phyloP scores from a whole-genome alignment of 92 coral and sea anemone genomes.

The Pocillopora grandis region DNA sequence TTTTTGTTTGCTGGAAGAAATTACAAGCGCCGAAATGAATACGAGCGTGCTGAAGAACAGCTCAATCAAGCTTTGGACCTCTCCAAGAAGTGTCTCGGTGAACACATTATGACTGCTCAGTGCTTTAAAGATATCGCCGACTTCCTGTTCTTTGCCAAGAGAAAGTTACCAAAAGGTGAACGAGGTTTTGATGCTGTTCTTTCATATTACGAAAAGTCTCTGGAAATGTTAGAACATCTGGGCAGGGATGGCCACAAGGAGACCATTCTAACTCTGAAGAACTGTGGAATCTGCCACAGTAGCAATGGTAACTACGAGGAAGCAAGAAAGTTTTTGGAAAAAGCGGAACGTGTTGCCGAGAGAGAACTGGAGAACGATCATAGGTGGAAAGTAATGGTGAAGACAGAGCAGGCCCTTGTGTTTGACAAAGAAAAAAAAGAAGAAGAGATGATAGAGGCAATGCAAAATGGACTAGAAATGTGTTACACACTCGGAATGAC shows the following conservation, averaged over 20 bases:
- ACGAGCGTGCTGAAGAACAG: background rate
- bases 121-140: slow-evolving; percentile 9
- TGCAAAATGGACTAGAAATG: background rate
- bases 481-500: background rate
- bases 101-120: slow-evolving; percentile 29
- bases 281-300: background rate
- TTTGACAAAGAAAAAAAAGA: background rate
- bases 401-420: slow-evolving; percentile 14
- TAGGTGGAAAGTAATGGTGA: slow-evolving; percentile 14
- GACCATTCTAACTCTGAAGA: slow-evolving; percentile 8
- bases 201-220: background rate
- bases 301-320: slow-evolving; percentile 14
- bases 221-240: slow-evolving; percentile 10
- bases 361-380: slow-evolving; percentile 37
- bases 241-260: slow-evolving; percentile 6
- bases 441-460: background rate
- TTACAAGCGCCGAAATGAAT: background rate
- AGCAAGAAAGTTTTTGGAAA: background rate
- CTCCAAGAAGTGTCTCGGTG: background rate
- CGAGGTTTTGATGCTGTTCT: too few relatives aligned
- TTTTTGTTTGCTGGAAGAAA: slow-evolving; percentile 2
- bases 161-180: too few relatives aligned
- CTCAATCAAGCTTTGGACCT: background rate
- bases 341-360: slow-evolving; percentile 24
- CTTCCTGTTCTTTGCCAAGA: too few relatives aligned